Base-by-base conservation (phyloP, 2,888 invertebrate genomes). In the Scaptomyza cyrtandrae region DNA sequence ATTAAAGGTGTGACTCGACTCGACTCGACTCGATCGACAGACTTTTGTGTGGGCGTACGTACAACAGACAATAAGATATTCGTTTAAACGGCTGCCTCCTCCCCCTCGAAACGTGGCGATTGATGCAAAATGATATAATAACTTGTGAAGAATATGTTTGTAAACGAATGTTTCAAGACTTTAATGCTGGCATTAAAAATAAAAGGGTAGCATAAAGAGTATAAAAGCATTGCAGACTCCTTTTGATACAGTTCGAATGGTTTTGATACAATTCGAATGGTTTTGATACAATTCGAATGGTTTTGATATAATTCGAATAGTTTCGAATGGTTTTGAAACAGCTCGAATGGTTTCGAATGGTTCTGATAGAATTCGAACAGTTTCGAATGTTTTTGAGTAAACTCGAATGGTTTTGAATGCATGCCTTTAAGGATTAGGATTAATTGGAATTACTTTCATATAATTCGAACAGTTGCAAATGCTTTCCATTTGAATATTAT, bases 71-170 rank as follows among this genome's bases (percentile, higher is more conserved):
- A 43, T 59, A 48, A 48, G 31, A 24, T 19, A 6, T 7, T 19
- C 19, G 4, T 31, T 35, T 24, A 65, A 58, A 44, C 43, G 53
- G 33, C 50, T 56, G 33, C 37, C 62, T n/a, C n/a, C n/a, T n/a
- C n/a, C n/a, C n/a, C n/a, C n/a, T 7, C 10, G 11, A 6, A 13
- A 27, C 9, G 16, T 10, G 27, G 6, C 44, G 31, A 43, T 19
- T 10, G 19, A 35, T 35, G 24, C 33, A 6, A 19, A 31, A 31
- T 33, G 33, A 44, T 49, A 35, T 33, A 33, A 33, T 43, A 31
- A 14, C 35, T 49, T 14, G 13, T 4, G 41, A 14, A 6, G 11
- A 37, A 48, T 19, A 14, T 33, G 33, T 33, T 33, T 33, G 10
- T 33, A 33, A 33, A 7, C 29, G 29, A 5, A 29, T 29, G 7